Base-by-base conservation (phyloP, 2,888 invertebrate species). In the Drosophila paramelanica region DNA sequence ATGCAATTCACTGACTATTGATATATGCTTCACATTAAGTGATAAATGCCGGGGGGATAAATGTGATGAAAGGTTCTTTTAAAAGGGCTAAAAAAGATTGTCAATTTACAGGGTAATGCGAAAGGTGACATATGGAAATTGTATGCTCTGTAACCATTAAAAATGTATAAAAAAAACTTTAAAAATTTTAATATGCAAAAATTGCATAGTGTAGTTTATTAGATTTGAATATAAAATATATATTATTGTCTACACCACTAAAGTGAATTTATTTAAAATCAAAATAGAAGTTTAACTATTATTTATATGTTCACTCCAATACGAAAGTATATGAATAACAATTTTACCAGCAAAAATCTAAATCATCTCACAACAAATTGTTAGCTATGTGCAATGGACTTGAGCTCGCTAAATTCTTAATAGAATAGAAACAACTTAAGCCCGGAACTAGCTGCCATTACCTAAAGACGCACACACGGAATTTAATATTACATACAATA, bases 1-100 rank as follows among this genome's bases (percentile, higher is more conserved):
- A 55, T 58, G 55, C 65, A 47, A 60, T 64, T 61, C 59, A 62
- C 53, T 46, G 67, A 51, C 67, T 62, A 73, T 62, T 58, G 65
- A 52, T 65, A 55, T 70, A 59, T 39, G 46, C 39, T 27, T 25
- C 33, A 17, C 14, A 51, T 27, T 17, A 39, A 39, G 27, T 20
- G 20, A 36, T 36, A 41, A 33, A 49, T 31, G 2, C n/a, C 13
- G 31, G 13, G 61, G 17, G 8, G 0, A 10, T n/a, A n/a, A 20
- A 23, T 42, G 33, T 11, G 1, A 17, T 14, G 33, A 10, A 3
- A 25, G 2, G 8, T 6, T 6, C 1, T 10, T 11, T 5, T 2
- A 17, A 23, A 33, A 33, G 17, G 11, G 13, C n/a, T 5, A 5
- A 10, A 7, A 36, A 10, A 7, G 8, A 25, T 25, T 14, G 8